These are phyloP conservation scores for Conus ventricosus DNA, from an alignment of 1,140 invertebrate species.

Conservation along the genomic window DNA sequence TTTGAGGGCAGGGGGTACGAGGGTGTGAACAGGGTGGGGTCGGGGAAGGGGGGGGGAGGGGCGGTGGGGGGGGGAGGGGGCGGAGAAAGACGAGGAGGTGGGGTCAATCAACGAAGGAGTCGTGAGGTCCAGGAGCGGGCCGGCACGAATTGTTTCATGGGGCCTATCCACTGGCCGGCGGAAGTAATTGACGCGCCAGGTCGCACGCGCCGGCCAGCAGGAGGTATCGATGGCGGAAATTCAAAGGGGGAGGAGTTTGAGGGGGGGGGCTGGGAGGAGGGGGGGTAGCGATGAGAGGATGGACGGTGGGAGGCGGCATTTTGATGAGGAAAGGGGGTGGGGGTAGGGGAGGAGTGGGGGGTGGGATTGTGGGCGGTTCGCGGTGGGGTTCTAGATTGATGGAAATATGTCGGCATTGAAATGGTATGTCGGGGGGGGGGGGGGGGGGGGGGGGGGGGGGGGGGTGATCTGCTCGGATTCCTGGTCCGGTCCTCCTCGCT, in stretches of 20 bases:
- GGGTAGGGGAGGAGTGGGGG: not conserved
- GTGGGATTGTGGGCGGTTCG: not conserved
- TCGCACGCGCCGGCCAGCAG: constrained; percentile 2
- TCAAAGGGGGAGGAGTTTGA: not conserved
- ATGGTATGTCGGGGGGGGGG: not conserved
- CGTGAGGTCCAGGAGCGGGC: constrained; percentile 13
- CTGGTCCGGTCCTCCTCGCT: no score
- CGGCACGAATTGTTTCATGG: constrained; percentile 27
- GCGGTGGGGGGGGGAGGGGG: not conserved
- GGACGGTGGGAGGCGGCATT: not conserved
- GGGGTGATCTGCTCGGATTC: no score
- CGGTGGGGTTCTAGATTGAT: not conserved
- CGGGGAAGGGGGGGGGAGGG: not conserved
- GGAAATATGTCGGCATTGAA: not conserved
- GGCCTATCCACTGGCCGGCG: constrained; percentile 2
- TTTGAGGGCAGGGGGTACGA: not conserved
- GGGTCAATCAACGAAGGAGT: not conserved
- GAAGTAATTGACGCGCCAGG: constrained; percentile 16
- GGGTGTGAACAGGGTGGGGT: no score
- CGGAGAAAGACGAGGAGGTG: not conserved
- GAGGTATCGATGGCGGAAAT: constrained; percentile 5
- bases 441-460: no score
- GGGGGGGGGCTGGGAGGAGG: not conserved
- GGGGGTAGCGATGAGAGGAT: not conserved
- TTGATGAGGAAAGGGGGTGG: not conserved